Conservation (phyloP, 2,113 vertebrate species). For the Corapipo altera region DNA sequence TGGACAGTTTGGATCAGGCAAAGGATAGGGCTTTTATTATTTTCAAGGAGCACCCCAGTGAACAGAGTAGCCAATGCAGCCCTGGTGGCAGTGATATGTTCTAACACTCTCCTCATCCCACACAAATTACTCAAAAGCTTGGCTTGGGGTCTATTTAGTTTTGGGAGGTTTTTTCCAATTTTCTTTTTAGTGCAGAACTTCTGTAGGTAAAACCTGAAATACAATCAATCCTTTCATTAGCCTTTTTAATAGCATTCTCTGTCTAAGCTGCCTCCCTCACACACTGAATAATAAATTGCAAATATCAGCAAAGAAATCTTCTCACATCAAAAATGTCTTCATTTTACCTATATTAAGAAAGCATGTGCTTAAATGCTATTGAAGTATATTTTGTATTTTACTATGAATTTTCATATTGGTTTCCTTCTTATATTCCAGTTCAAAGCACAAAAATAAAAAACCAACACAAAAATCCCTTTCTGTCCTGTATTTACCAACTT, state of each 20-base stretch:
- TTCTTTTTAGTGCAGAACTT: slow-evolving; percentile 8
- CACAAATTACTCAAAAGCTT: neutral
- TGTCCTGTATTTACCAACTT: neutral
- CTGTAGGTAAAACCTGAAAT: neutral
- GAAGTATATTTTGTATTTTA: neutral
- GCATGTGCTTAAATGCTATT: neutral
- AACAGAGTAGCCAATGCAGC: neutral
- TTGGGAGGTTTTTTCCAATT: neutral
- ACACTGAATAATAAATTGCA: neutral
- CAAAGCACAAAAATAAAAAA: neutral
- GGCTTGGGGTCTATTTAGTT: neutral
- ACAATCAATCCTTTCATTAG: slow-evolving; percentile 5
- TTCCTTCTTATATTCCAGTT: neutral
- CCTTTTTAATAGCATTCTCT: neutral
- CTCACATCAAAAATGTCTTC: neutral
- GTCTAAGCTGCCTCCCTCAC: neutral
- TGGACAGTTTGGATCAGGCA: slow-evolving; percentile 57
- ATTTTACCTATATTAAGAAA: neutral
- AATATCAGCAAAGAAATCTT: neutral
- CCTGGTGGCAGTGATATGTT: neutral
- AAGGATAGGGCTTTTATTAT: slow-evolving; percentile 50
- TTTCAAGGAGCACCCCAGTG: slow-evolving; percentile 36
- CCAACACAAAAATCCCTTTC: neutral
- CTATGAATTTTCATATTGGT: neutral
- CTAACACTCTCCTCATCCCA: neutral